Evolutionary conservation across 2,113 vertebrate species (phyloP), one percentile per base, ranked within the genome.

Genomic region (Cranoglanis bouderius): DNA sequence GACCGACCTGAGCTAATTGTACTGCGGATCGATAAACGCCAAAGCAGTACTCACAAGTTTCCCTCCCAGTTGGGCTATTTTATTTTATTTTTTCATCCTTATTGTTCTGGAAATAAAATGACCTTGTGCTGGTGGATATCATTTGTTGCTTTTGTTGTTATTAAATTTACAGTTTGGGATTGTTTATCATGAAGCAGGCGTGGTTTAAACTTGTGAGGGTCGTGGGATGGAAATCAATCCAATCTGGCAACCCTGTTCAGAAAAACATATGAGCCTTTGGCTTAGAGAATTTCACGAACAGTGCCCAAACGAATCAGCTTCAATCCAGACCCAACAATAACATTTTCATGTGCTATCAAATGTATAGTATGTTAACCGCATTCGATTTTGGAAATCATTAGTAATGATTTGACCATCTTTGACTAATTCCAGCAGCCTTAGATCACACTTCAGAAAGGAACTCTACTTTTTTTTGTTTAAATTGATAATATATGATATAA

Each of bases 1-100:
- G 94, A 96, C 94, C 94, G 90, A 90, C 88, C 90, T 91, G 91
- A 40, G 90, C 85, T 94, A 93, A 94, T 94, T 92, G 93, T 92
- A 0, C 90, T 86, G 85, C 78, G 75, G 85, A 93, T 95, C 94
- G 90, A 95, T 94, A 91, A 53, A 77, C 49, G 80, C 85, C 82
- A 85, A 90, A n/a, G 85, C 84, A 88, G 87, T 89, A 84, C 53
- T 77, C 72, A 89, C 86, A 59, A 85, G 40, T 84, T 84, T 29
- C 75, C 40, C 35, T 19, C 57, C 40, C 43, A 59, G n/a, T 24
- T 6, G 35, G 65, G 63, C 16, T 51, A 1, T 72, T 49, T 85
- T 83, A 6, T 29, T 83, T 38, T 46, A 49, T 63, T 65, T 49
- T n/a, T 63, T 35, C n/a, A 14, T n/a, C 40, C 51, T 72, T 72